Base-by-base conservation (phyloP, 2,888 invertebrate species). In the Synergus laeviventris region DNA sequence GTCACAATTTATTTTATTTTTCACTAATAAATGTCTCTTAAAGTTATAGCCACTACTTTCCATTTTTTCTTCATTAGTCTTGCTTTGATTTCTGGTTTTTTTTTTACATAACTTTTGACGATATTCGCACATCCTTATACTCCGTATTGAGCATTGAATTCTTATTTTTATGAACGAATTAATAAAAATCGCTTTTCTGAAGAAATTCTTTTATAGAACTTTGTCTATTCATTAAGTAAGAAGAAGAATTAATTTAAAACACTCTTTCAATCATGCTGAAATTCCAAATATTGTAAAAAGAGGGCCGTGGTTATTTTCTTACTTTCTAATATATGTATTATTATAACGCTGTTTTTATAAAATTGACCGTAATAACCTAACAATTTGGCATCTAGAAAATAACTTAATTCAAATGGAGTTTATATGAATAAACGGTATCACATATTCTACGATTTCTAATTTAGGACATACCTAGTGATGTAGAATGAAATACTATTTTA, bases 101-200 rank as follows among this genome's bases (percentile, higher is more conserved):
- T 24, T 45, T 70, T 70, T 45, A 45, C 21, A 70, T 21, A 70
- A n/a, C 5, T 45, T 49, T 49, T 18, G 70, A 49, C 49, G 9
- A 49, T 49, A 49, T 49, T 70, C 45, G 11, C 12, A 49, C 31
- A 49, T n/a, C 31, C 31, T 49, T 31, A 49, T 31, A 45, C 18
- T 39, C 14, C 45, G 14, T 49, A 70, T 70, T 70, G 70, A 70
- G 70, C 70, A 49, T 49, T 31, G 14, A 49, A 31, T 66, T 45
- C 14, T 45, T 66, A 45, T 45, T 70, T 45, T 70, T 70, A n/a
- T 31, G 24, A 31, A 70, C 9, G 45, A 70, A 70, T 70, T 5
- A 70, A 49, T 49, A 49, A 70, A 70, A 36, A n/a, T 38, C n/a
- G 38, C 9, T 62, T 62, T n/a, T 11, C 2, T 56, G 56, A 11